These are phyloP conservation scores for Chrysolina americana DNA, from an alignment of 2,888 invertebrate species.

Conservation along the genomic window DNA sequence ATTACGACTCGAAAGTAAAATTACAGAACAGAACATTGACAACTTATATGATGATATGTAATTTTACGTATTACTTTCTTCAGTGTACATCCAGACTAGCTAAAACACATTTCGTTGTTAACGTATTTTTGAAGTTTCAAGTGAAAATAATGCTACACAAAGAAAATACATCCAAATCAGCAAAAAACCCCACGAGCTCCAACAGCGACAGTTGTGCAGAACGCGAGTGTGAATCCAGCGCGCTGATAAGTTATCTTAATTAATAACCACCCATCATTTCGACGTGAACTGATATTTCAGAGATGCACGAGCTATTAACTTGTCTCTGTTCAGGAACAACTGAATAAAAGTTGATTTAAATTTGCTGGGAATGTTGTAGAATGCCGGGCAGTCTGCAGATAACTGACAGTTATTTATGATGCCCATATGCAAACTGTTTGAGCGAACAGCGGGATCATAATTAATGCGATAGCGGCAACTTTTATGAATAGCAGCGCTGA, in stretches of 20 bases:
- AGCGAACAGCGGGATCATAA: conserved; percentile 65
- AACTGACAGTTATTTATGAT: conserved; percentile 68
- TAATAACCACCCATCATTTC: conserved; percentile 35
- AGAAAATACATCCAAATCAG: background rate
- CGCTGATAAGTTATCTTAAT: conserved; percentile 14
- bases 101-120: too few relatives aligned
- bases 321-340: conserved; percentile 57
- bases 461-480: conserved; percentile 70
- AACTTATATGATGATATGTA: too few relatives aligned
- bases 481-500: conserved; percentile 69
- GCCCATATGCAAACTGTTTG: conserved; percentile 67
- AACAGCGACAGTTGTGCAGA: conserved; percentile 5
- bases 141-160: too few relatives aligned
- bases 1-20: too few relatives aligned
- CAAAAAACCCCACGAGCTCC: background rate
- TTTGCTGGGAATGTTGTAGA: conserved; percentile 65
- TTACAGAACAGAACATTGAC: too few relatives aligned
- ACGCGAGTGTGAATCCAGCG: conserved; percentile 12
- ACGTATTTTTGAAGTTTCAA: too few relatives aligned
- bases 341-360: conserved; percentile 60
- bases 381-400: conserved; percentile 61
- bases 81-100: too few relatives aligned
- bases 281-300: conserved; percentile 41
- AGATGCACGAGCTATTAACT: conserved; percentile 59
- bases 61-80: too few relatives aligned